A percentile compares a stretch with the other conserved stretches of the same genome.
These are phyloP conservation scores for Drosophila kepulauana DNA, from an alignment of 1,140 invertebrate genomes.

Conservation along the genomic window DNA sequence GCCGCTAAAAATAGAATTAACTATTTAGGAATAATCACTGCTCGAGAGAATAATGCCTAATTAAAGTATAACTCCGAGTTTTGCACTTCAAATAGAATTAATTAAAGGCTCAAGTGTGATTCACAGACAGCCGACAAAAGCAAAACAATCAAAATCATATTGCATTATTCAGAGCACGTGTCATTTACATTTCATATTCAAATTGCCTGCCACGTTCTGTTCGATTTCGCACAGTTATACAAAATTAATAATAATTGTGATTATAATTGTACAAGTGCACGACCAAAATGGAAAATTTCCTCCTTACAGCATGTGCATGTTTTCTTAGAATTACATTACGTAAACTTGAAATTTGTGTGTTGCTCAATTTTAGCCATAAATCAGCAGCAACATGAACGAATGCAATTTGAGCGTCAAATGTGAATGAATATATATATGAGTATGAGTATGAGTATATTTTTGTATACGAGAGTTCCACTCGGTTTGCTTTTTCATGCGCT, in stretches of 20 bases:
- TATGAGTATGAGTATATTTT: background rate
- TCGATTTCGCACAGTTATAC: conserved; percentile 49
- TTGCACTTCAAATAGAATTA: conserved; percentile 3
- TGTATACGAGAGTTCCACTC: conserved; percentile 2
- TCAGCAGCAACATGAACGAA: conserved; percentile 55
- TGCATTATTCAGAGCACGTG: conserved; percentile 59
- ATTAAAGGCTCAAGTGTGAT: conserved; percentile 41
- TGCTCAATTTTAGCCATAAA: conserved; percentile 55
- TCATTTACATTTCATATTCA: conserved; percentile 46
- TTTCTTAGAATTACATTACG: conserved; percentile 54
- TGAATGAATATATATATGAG: conserved; percentile 33
- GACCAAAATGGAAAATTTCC: conserved; percentile 5
- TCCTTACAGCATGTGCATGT: conserved; percentile 16
- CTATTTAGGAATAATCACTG: background rate
- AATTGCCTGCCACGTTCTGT: conserved; percentile 43
- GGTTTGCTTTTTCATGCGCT: conserved; percentile 16
- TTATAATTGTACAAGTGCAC: conserved; percentile 2
- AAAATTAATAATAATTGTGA: conserved; percentile 44
- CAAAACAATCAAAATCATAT: conserved; percentile 29
- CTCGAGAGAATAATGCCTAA: background rate
- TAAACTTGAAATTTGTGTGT: conserved; percentile 30
- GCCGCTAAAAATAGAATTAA: background rate
- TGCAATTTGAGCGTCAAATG: conserved; percentile 51
- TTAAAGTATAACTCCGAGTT: background rate
- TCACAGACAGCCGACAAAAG: conserved; percentile 20